phyloP scores from a whole-genome alignment of 2,113 vertebrate species.

The Callorhinus ursinus region DNA sequence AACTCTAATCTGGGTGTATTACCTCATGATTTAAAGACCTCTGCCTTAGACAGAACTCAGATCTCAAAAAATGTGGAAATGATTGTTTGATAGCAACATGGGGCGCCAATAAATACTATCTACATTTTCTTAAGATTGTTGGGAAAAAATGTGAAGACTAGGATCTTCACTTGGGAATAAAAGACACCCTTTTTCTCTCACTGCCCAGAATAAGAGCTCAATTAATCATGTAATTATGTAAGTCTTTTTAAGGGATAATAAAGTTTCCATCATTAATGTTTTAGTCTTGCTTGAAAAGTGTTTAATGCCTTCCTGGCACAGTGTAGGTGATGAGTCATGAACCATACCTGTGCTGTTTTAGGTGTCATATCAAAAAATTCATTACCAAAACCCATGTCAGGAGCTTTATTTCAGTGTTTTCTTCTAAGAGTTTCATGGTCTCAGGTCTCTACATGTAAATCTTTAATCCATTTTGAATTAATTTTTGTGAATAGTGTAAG shows the following conservation, averaged over 20 bases:
- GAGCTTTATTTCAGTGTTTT: not conserved
- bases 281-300: not conserved
- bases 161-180: not conserved
- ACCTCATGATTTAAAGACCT: not conserved
- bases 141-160: not conserved
- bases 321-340: not conserved
- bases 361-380: not conserved
- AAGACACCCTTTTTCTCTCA: not conserved
- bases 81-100: not conserved
- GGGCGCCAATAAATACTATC: not conserved
- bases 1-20: not conserved
- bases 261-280: not conserved
- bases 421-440: not conserved
- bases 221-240: not conserved
- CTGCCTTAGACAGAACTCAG: not conserved
- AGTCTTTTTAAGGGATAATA: not conserved
- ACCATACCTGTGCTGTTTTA: not conserved
- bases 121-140: not conserved
- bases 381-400: not conserved
- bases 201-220: not conserved
- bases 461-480: not conserved
- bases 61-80: not conserved
- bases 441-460: not conserved
- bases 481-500: not conserved
- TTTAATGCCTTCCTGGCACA: not conserved